Evolutionary conservation across 2,888 invertebrate genomes (phyloP), one percentile per base, ranked within the genome.

Genomic region (Aleiodes leptofemur): DNA sequence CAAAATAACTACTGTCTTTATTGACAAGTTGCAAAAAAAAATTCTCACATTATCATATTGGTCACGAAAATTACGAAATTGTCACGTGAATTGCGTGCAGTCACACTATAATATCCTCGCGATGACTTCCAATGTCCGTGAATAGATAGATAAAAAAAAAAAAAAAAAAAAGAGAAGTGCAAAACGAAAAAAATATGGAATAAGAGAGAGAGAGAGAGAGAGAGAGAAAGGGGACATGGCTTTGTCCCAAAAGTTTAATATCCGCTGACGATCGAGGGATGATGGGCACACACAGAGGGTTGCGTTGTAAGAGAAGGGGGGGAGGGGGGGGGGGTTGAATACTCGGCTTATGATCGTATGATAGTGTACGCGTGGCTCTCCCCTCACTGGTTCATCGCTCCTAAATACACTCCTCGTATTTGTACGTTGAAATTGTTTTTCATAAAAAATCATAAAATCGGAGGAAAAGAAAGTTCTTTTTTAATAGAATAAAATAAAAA

Each of bases 241-340:
- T 83, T 84, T 82, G 82, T 85, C 79, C 83, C 80, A 79, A 81
- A 83, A 86, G 85, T 86, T 87, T 87, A 88, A 88, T 87, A 88
- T 87, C 86, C 84, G 86, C 84, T 84, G 83, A 83, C 80, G 78
- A 80, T 79, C 77, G 53, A 59, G 69, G 53, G 56, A 53, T 23
- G 51, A 50, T 1, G 48, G 31, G 53, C 13, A 34, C 16, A 6
- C 16, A 34, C 34, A 6, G n/a, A 38, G 48, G 50, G 14, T n/a
- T 34, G 34, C 16, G 29, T 13, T 11, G 53, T 16, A 57, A 59
- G 57, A 5, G 56, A 43, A 13, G 59, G 56, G 48, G 16, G 43
- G 31, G 56, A 14, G n/a, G 53, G 16, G 50, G 64, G 57, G 68
- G 38, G 9, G 59, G 31, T 69, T 69, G 69, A 74, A 74, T 74